phyloP scores from a whole-genome alignment of 2,797 vertebrate genomes.

The Argentina silus region DNA sequence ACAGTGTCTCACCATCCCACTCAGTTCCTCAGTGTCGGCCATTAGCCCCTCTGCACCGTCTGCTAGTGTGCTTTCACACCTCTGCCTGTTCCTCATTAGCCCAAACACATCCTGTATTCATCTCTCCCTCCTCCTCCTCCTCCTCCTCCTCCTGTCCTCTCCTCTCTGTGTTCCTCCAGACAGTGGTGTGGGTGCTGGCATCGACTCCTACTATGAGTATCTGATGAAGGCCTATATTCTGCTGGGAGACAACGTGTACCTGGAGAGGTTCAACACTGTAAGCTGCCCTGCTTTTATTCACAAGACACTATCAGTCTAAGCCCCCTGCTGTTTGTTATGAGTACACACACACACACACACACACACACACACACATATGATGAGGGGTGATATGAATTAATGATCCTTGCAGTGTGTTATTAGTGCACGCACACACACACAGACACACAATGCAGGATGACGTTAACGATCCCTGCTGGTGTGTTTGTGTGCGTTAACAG shows the following conservation, averaged over 20 bases:
- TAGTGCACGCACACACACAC: too few relatives aligned
- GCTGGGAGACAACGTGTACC: conserved; percentile 80
- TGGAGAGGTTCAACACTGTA: conserved; percentile 84
- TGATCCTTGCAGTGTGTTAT: neutral
- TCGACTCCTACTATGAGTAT: conserved; percentile 87
- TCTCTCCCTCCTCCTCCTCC: too few relatives aligned
- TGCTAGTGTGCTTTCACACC: neutral
- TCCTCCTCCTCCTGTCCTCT: neutral
- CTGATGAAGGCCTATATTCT: conserved; percentile 87
- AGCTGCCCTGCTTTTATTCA: conserved; percentile 31
- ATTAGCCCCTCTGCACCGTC: neutral
- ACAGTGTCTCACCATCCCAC: neutral
- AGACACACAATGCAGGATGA: too few relatives aligned
- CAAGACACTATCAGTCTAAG: neutral
- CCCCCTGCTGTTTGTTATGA: neutral
- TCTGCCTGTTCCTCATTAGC: neutral
- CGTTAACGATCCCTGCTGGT: neutral
- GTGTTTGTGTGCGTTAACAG: conserved; percentile 54
- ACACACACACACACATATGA: neutral
- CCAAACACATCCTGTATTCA: neutral
- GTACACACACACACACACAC: neutral
- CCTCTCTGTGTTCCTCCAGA: conserved; percentile 63
- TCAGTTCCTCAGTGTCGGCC: neutral
- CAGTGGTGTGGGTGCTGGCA: conserved; percentile 84
- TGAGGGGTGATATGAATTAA: neutral